These are phyloP conservation scores for Nymphalis c-album DNA, from an alignment of 2,888 invertebrate genomes.

Conservation along the genomic window DNA sequence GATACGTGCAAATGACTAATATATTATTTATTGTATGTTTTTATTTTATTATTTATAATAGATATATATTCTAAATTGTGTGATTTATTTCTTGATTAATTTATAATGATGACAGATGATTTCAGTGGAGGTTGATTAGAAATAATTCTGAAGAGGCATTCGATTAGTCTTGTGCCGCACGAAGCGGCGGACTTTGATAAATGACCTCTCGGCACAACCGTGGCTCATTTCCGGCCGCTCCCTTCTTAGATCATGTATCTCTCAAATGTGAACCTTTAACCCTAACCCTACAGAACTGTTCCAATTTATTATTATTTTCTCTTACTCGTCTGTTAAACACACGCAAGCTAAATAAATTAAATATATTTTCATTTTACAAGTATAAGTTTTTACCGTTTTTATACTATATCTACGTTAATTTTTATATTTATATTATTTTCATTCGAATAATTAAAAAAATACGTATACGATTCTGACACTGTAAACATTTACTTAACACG, in stretches of 20 bases:
- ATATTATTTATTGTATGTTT: constrained; percentile 1
- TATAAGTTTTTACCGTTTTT: no score
- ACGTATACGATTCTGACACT: neutral
- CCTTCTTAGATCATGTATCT: constrained; percentile 32
- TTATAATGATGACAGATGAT: constrained; percentile 43
- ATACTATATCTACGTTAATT: no score
- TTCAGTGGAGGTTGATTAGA: constrained; percentile 15
- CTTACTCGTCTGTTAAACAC: neutral
- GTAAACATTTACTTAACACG: neutral
- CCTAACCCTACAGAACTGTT: constrained; percentile 21
- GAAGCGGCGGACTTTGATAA: constrained; percentile 66
- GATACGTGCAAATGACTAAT: constrained; percentile 13
- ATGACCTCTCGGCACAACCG: constrained; percentile 67
- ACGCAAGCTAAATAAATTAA: no score
- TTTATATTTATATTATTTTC: neutral
- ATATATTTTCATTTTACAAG: no score
- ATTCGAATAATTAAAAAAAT: neutral
- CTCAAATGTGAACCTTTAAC: constrained; percentile 30
- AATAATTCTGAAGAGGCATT: constrained; percentile 17
- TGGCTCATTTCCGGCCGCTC: constrained; percentile 74
- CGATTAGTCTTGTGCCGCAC: constrained; percentile 28
- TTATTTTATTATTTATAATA: constrained; percentile 8
- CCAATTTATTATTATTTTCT: neutral
- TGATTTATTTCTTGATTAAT: constrained; percentile 21
- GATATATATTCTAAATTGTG: constrained; percentile 3